Conservation (phyloP, 1,140 invertebrate genomes). For the Melanaphis sacchari region DNA sequence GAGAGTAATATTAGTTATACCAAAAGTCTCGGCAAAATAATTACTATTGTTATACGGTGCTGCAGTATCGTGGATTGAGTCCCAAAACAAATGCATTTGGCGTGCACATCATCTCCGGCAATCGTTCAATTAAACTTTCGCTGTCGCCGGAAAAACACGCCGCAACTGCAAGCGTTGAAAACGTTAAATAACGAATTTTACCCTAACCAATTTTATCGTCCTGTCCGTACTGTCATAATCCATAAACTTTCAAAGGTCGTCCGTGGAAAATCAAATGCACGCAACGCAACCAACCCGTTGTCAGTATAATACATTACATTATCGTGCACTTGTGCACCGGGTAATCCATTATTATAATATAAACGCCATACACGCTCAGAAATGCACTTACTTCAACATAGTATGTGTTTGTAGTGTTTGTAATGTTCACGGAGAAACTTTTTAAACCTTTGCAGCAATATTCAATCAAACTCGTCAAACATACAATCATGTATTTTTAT, state of each 20-base stretch:
- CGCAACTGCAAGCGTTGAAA: neutral
- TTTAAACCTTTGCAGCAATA: neutral
- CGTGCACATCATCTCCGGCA: neutral
- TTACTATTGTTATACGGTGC: neutral
- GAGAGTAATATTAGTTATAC: neutral
- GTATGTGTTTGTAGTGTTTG: neutral
- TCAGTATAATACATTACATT: neutral
- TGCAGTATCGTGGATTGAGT: neutral
- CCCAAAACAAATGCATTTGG: neutral
- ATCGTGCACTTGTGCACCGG: neutral
- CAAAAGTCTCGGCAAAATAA: neutral
- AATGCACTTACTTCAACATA: neutral
- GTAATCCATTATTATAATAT: neutral
- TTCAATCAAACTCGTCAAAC: slow-evolving; percentile 5
- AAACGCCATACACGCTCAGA: neutral
- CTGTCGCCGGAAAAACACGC: neutral
- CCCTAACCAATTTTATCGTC: neutral
- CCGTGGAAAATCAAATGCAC: neutral
- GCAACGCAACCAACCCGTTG: neutral
- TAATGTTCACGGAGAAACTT: neutral
- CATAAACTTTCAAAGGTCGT: neutral
- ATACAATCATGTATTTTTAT: neutral
- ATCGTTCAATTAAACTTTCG: slow-evolving; percentile 31
- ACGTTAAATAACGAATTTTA: slow-evolving; percentile 17
- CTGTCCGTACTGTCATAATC: neutral